phyloP scores from a whole-genome alignment of 2,113 vertebrate species.

The Chlamydotis undulata region DNA sequence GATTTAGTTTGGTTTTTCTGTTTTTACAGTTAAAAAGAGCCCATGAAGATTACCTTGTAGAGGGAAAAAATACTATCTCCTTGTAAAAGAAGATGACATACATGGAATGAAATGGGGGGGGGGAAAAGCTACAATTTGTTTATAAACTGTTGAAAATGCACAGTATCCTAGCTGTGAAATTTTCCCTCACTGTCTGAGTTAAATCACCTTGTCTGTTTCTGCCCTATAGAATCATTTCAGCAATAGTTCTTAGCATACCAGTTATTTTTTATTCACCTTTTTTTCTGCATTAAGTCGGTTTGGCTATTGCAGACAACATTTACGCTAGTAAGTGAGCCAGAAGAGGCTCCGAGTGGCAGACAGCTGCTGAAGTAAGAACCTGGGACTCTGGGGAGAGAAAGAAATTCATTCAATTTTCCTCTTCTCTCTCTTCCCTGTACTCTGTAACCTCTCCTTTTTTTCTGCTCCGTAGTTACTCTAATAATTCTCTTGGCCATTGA shows the following conservation, averaged over 20 bases:
- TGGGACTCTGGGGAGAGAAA: not conserved
- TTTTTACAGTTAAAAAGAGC: slow-evolving; percentile 20
- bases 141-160: not conserved
- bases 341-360: slow-evolving; percentile 20
- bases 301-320: not conserved
- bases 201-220: not conserved
- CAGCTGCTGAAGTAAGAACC: slow-evolving; percentile 10
- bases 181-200: not conserved
- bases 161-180: not conserved
- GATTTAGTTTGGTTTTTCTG: not conserved
- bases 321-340: not conserved
- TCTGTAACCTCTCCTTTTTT: not conserved
- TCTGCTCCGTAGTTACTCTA: not conserved
- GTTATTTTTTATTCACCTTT: not conserved
- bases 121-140: not conserved
- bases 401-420: not conserved
- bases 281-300: not conserved
- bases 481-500: not conserved
- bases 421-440: not conserved
- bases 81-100: not conserved
- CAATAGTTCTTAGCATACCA: not conserved
- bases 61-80: not conserved
- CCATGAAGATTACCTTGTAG: not conserved
- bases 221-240: not conserved
- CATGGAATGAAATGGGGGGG: not conserved